Evolutionary conservation across 2,113 vertebrate species (phyloP), one percentile per base, ranked within the genome.

Genomic region (Aegithalos caudatus): DNA sequence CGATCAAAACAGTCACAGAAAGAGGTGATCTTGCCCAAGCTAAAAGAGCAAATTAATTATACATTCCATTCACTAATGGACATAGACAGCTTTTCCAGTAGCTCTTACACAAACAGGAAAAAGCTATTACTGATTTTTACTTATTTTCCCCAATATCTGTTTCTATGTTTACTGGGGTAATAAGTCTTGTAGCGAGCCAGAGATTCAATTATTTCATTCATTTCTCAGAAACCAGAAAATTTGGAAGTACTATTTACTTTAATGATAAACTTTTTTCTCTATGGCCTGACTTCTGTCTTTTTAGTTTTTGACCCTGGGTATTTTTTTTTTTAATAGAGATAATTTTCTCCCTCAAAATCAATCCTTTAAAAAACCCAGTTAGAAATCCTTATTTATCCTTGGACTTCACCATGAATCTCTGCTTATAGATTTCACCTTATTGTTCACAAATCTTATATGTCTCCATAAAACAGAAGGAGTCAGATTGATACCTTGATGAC

Each of bases 41-140:
- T 81, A 87, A 86, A 74, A 72, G 17, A 80, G 25, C 23, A 82
- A 82, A 89, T 87, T 87, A 85, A 91, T 92, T 95, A 94, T 61
- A 53, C 74, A 94, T 91, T 94, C 58, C 54, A 65, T 87, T 74
- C 38, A 61, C 37, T 82, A 67, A 33, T 61, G 58, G 78, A 82
- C 6, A 2, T 12, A 76, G 61, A 74, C 45, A 92, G 51, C 27
- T 86, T 94, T 78, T 86, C 31, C 35, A 48, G 27, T 38, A 24
- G 25, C 19, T 88, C 27, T 66, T 83, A 38, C 27, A 76, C 37
- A 71, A 89, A 91, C 1, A 89, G 7, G 11, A 89, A 89, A 38
- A 61, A 87, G 15, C 9, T 60, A 29, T 35, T 28, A 44, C 14
- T n/a, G 12, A 45, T 38, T 88, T 79, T 86, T 65, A 42, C 9